Evolutionary conservation across 2,797 vertebrate species (phyloP), one percentile per base, ranked within the genome.

Genomic region (Sebastes kiyomatsui): DNA sequence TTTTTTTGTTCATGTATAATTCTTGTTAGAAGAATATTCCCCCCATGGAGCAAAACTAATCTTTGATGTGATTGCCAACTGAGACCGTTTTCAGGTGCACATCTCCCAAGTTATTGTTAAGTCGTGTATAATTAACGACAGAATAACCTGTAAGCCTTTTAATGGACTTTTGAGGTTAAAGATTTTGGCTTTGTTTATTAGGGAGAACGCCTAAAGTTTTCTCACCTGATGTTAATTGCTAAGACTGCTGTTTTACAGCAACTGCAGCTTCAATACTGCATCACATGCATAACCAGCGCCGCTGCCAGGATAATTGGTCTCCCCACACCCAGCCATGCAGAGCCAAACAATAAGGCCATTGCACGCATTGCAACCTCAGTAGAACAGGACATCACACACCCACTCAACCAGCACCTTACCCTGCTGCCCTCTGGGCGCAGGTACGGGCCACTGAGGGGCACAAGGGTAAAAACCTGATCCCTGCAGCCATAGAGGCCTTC

Each of bases 1-100:
- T 71, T 79, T 79, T 46, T 46, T 46, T 46, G n/a, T 77, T 69
- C 20, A 75, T 79, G 69, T 71, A 79, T 83, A 70, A 78, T 85
- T 82, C 79, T 91, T 33, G 56, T 88, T 82, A 80, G 74, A 82
- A 73, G 72, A 87, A 82, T 82, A 85, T 81, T 52, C 46, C 75
- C 78, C 82, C 72, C 75, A 70, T 79, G 69, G 86, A 87, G 87
- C 83, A 87, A 87, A 84, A 86, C 83, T 89, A 82, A 90, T 88
- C 80, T 88, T 87, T 88, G 87, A 88, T 82, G 82, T 85, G 77
- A 79, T 74, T 90, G 87, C 92, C 89, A 92, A 52, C 76, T 81
- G 83, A 90, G 87, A 83, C 87, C 68, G 71, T 87, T 88, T 87
- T 85, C 81, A 93, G 80, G 85, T 88, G 90, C 82, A 77, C 90